Evolutionary conservation across 2,797 vertebrate species (phyloP).

Genomic region (Sus cebifrons): DNA sequence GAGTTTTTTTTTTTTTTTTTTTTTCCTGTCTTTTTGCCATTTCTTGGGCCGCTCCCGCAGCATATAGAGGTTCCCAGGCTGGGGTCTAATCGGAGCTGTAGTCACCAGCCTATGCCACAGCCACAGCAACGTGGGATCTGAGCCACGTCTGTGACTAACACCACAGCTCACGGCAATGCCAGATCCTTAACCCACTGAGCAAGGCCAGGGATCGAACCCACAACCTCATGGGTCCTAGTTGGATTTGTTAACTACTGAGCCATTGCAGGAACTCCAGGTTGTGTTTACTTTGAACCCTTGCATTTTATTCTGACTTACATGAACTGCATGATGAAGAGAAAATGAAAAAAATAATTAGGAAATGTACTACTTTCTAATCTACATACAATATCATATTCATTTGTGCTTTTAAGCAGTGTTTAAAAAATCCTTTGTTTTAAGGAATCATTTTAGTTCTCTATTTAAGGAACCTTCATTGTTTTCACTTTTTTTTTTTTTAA

Average conservation of each 20-base stretch:
- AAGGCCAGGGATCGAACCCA: too few species aligned
- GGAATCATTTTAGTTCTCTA: conserved; percentile 36
- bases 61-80: too few species aligned
- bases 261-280: background rate
- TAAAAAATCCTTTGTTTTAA: conserved; percentile 61
- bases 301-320: conserved; percentile 47
- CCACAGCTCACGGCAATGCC: too few species aligned
- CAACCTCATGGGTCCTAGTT: too few species aligned
- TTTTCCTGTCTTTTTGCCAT: too few species aligned
- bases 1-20: background rate
- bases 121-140: too few species aligned
- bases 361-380: conserved; percentile 13
- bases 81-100: too few species aligned
- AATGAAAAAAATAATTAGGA: conserved; percentile 56
- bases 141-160: too few species aligned
- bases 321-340: background rate
- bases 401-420: conserved; percentile 67
- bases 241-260: too few species aligned
- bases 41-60: too few species aligned
- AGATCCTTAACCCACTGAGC: too few species aligned
- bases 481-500: conserved; percentile 64
- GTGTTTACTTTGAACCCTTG: conserved; percentile 27
- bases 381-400: conserved; percentile 19
- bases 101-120: too few species aligned
- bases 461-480: conserved; percentile 71